Percentiles rank a stretch among this genome's conserved stretches.
phyloP scores from a whole-genome alignment of 2,113 vertebrate genomes.

The Notiomystis cincta region DNA sequence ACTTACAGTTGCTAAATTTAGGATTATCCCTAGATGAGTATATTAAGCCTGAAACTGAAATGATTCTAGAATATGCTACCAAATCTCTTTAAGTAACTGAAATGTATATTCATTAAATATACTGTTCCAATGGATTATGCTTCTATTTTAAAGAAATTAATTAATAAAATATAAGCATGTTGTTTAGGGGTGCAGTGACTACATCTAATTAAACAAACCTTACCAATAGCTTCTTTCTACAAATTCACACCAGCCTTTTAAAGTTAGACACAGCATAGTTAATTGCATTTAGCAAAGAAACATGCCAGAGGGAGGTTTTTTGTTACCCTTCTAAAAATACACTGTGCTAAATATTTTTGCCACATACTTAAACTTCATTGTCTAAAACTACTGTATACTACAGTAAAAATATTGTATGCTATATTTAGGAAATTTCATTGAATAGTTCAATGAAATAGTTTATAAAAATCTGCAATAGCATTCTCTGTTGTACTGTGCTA shows the following conservation, averaged over 20 bases:
- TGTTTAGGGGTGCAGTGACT: neutral
- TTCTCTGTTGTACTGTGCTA: neutral
- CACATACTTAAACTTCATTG: neutral
- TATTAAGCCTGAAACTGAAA: neutral
- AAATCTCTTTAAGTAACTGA: neutral
- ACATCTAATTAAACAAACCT: neutral
- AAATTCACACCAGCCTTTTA: neutral
- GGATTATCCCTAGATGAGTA: neutral
- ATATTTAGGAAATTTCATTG: neutral
- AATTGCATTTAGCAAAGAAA: neutral
- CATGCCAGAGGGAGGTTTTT: neutral
- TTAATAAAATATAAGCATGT: neutral
- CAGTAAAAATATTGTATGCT: neutral
- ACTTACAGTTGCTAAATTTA: neutral
- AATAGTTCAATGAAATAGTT: neutral
- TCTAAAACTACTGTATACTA: neutral
- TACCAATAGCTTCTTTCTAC: neutral
- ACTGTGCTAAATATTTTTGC: neutral
- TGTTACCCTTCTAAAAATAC: conserved; percentile 10
- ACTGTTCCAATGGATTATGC: neutral
- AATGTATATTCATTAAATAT: neutral
- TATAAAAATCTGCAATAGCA: neutral
- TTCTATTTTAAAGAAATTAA: neutral
- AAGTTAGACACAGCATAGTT: neutral
- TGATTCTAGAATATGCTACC: neutral